A percentile compares a stretch with the other conserved stretches of the same genome.
Conservation (phyloP, 64 coral and sea anemone genomes). For the Catalaphyllia jardinei region DNA sequence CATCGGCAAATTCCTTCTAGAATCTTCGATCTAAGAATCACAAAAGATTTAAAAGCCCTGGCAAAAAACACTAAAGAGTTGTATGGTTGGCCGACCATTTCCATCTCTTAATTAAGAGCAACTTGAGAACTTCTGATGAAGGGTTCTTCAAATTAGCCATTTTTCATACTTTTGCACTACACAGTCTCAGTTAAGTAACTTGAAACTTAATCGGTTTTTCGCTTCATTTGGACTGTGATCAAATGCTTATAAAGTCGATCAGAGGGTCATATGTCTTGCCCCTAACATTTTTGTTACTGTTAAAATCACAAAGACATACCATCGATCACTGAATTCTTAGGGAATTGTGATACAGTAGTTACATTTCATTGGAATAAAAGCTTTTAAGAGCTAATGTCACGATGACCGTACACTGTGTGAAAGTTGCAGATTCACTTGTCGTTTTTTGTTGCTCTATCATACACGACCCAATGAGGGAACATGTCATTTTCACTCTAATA, state of each 20-base stretch:
- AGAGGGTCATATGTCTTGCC: background rate
- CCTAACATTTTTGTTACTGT: background rate
- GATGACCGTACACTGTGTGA: background rate
- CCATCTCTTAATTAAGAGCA: conserved; percentile 28
- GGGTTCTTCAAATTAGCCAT: background rate
- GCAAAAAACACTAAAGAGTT: background rate
- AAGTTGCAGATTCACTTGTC: background rate
- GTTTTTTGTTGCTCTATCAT: background rate
- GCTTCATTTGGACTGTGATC: background rate
- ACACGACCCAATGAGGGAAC: too few relatives aligned
- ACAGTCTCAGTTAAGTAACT: background rate
- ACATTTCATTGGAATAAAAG: background rate
- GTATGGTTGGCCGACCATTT: background rate
- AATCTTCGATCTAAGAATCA: conserved; percentile 14
- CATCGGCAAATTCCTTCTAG: conserved; percentile 42
- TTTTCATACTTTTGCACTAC: background rate
- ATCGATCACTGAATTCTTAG: conserved; percentile 30
- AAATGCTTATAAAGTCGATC: background rate
- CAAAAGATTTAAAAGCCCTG: conserved; percentile 26
- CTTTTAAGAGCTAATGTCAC: background rate
- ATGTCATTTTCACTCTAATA: too few relatives aligned
- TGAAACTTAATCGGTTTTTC: background rate
- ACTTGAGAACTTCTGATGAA: background rate
- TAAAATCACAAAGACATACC: conserved; percentile 10
- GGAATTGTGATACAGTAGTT: background rate